Evolutionary conservation across 2,113 vertebrate species (phyloP).

Genomic region (Dinomys branickii): DNA sequence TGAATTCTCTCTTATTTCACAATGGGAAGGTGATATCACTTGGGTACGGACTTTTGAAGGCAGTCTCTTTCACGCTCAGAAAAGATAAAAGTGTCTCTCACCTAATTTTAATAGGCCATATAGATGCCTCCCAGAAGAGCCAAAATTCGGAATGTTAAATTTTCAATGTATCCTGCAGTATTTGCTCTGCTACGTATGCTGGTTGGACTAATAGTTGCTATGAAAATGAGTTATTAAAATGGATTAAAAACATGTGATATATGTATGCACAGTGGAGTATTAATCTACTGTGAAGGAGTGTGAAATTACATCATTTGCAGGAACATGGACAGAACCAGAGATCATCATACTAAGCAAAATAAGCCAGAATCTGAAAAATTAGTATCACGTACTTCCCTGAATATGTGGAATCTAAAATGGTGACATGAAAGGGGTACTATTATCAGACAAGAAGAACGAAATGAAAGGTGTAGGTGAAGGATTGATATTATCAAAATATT

Average conservation of each 20-base stretch:
- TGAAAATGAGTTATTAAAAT: not conserved
- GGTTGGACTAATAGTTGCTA: not conserved
- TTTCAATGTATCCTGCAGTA: not conserved
- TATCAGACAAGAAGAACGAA: not conserved
- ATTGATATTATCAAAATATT: not conserved
- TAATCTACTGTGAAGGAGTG: not conserved
- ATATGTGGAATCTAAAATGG: not conserved
- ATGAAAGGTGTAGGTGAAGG: not conserved
- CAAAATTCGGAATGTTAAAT: not conserved
- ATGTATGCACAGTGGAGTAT: not conserved
- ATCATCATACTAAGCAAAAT: not conserved
- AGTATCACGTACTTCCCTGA: not conserved
- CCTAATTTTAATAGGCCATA: not conserved
- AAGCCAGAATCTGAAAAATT: not conserved
- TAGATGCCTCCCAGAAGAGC: not conserved
- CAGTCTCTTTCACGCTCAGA: constrained; percentile 86
- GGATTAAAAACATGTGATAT: not conserved
- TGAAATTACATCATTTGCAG: not conserved
- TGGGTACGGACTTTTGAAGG: constrained; percentile 93
- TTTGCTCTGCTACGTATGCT: not conserved
- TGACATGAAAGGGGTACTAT: not conserved
- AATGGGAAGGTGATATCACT: constrained; percentile 90
- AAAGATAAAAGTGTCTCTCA: constrained; percentile 85
- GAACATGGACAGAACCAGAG: not conserved
- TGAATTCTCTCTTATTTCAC: constrained; percentile 81